Percentiles rank a stretch among this genome's conserved stretches.
These are phyloP conservation scores for Siphamia tubifer DNA, from an alignment of 2,113 vertebrate genomes.

Conservation along the genomic window DNA sequence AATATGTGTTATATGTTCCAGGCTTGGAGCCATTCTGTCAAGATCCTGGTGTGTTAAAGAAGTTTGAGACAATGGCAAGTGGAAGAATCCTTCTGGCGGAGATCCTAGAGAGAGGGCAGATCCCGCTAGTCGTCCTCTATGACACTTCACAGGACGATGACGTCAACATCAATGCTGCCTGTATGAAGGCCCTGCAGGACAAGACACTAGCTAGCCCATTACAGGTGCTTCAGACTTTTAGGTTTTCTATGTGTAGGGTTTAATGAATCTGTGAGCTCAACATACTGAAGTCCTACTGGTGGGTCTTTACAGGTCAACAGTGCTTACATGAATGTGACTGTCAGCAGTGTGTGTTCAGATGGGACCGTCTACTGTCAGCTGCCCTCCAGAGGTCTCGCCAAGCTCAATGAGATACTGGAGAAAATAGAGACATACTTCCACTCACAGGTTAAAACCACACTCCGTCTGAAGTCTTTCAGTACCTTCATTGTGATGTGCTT, in stretches of 20 bases:
- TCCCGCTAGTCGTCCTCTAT: slow-evolving; percentile 90
- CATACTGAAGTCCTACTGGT: background rate
- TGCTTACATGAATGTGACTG: slow-evolving; percentile 85
- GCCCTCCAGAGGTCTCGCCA: slow-evolving; percentile 88
- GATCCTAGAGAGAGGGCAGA: slow-evolving; percentile 85
- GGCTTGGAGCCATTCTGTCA: slow-evolving; percentile 89
- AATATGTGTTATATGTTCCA: slow-evolving; percentile 46
- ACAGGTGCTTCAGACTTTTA: slow-evolving; percentile 80
- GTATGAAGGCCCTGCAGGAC: slow-evolving; percentile 88
- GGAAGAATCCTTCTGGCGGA: slow-evolving; percentile 92
- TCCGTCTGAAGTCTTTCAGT: background rate
- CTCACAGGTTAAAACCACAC: slow-evolving; percentile 79
- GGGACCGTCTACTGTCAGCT: slow-evolving; percentile 93
- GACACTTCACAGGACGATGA: slow-evolving; percentile 97
- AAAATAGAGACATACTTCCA: slow-evolving; percentile 87
- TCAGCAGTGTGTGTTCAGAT: slow-evolving; percentile 92
- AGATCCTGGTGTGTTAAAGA: slow-evolving; percentile 86
- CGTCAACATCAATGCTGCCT: slow-evolving; percentile 93
- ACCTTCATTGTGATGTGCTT: too few species aligned
- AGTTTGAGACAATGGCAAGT: slow-evolving; percentile 87
- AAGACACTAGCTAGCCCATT: slow-evolving; percentile 84
- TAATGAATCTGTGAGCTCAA: background rate
- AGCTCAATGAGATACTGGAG: slow-evolving; percentile 84
- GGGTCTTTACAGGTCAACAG: slow-evolving; percentile 82
- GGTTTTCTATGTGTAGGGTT: background rate